Evolutionary conservation across 2,797 vertebrate species (phyloP), one percentile per base, ranked within the genome.

Genomic region (Phoebastria nigripes): DNA sequence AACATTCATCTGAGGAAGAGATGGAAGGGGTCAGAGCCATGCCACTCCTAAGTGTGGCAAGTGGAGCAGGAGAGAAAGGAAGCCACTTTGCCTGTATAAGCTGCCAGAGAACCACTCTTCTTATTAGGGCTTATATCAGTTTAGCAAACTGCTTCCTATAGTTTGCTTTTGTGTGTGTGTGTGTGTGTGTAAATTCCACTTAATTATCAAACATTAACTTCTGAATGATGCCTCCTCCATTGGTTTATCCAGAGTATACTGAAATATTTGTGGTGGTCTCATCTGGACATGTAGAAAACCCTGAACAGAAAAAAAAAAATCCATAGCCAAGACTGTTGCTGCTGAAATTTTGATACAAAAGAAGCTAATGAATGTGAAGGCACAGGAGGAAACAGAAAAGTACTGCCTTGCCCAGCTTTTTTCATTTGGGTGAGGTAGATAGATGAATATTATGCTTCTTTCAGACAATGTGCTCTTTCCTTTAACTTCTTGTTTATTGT

Each of bases 11-110:
- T 41, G 47, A 90, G n/a, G 22, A 58, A 33, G 63, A 22, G 28
- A 7, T 37, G 15, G 44, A 89, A 67, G 22, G 15, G 10, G 10
- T 58, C 28, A 74, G 47, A 76, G 42, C 22, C 5, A 2, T 33
- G 21, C 55, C 3, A 0, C 25, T 81, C 17, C n/a, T 42, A 0
- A 1, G 0, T 51, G 31, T 79, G 39, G 11, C 56, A 77, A 29
- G 24, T 39, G 46, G 33, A 87, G 12, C 58, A 54, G 35, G 62
- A 61, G 25, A 41, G 22, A 83, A 65, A 52, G 37, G 41, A 84
- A 67, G 28, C 25, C 1, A 0, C 15, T 70, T 65, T 39, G 21
- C 39, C 33, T 66, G 4, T 51, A 9, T 24, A 52, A 91, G 21
- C 26, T 84, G 16, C 35, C 18, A 47, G 49, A 73, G 2, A 69